phyloP scores from a whole-genome alignment of 2,797 vertebrate species.

The Gorsachius magnificus region DNA sequence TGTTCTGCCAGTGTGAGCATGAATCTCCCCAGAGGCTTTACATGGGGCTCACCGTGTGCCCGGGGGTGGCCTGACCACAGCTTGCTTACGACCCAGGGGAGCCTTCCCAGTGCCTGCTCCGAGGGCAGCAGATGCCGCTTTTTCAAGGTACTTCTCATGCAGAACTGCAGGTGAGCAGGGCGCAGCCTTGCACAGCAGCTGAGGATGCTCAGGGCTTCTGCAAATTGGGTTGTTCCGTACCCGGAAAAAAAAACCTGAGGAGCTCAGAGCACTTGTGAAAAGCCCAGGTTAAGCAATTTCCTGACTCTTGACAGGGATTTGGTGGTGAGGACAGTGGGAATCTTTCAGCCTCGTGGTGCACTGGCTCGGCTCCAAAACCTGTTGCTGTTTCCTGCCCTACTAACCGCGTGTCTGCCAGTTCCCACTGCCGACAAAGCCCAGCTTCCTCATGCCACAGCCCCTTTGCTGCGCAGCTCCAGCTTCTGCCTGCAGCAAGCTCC shows the following conservation, averaged over 20 bases:
- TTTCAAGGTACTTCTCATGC: not conserved
- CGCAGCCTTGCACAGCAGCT: not conserved
- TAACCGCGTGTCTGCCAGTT: not conserved
- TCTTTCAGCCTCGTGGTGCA: not conserved
- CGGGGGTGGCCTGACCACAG: not conserved
- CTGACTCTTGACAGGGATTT: not conserved
- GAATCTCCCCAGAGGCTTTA: not conserved
- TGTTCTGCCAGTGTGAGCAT: not conserved
- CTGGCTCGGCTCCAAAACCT: not conserved
- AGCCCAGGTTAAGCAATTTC: not conserved
- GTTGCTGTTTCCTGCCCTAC: not conserved
- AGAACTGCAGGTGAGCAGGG: not conserved
- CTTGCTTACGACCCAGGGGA: not conserved
- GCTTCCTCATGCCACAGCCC: not conserved
- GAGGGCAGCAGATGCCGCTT: not conserved
- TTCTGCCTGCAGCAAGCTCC: not conserved
- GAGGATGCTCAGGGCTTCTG: not conserved
- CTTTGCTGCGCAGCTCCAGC: not conserved
- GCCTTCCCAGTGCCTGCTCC: fast-evolving
- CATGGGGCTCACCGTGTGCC: fast-evolving
- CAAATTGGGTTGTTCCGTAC: not conserved
- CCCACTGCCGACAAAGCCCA: not conserved
- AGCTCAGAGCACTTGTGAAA: not conserved
- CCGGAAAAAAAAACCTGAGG: not conserved
- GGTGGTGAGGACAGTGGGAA: not conserved